These are phyloP conservation scores for Araneus ventricosus DNA, from an alignment of 1,140 invertebrate genomes.

Conservation along the genomic window DNA sequence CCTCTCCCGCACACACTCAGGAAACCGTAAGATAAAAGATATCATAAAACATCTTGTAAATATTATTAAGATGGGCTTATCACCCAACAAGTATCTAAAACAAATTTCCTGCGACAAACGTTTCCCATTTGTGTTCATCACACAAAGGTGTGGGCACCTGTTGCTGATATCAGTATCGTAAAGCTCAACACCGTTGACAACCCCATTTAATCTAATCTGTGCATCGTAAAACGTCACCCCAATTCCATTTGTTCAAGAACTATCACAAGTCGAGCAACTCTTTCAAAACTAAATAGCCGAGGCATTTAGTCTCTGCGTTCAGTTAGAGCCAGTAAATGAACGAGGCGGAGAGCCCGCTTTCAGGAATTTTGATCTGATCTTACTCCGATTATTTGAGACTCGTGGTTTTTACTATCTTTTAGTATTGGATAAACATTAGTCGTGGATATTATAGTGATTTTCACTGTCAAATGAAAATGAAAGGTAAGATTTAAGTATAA, in stretches of 20 bases:
- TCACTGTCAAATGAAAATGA: too few relatives aligned
- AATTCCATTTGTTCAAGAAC: not conserved
- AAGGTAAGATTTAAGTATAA: too few relatives aligned
- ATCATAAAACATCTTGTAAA: not conserved
- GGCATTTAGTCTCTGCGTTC: too few relatives aligned
- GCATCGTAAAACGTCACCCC: not conserved
- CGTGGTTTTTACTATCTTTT: too few relatives aligned
- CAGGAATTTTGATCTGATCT: too few relatives aligned
- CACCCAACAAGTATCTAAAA: not conserved
- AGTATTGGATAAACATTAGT: too few relatives aligned
- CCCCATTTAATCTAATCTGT: not conserved
- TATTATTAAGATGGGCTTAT: not conserved
- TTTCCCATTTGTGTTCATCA: not conserved
- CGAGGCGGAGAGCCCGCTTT: too few relatives aligned
- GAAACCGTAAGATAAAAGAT: not conserved
- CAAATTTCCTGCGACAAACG: not conserved
- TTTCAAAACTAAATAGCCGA: too few relatives aligned
- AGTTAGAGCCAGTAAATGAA: too few relatives aligned
- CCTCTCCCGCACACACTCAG: not conserved
- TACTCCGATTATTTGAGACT: too few relatives aligned
- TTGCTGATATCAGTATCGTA: not conserved
- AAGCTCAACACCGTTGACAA: not conserved
- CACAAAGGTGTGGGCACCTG: conserved; percentile 10
- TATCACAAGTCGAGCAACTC: too few relatives aligned
- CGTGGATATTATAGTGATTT: too few relatives aligned